Evolutionary conservation across 1,140 invertebrate species (phyloP), one percentile per base, ranked within the genome.

Genomic region (Cydia pomonella): DNA sequence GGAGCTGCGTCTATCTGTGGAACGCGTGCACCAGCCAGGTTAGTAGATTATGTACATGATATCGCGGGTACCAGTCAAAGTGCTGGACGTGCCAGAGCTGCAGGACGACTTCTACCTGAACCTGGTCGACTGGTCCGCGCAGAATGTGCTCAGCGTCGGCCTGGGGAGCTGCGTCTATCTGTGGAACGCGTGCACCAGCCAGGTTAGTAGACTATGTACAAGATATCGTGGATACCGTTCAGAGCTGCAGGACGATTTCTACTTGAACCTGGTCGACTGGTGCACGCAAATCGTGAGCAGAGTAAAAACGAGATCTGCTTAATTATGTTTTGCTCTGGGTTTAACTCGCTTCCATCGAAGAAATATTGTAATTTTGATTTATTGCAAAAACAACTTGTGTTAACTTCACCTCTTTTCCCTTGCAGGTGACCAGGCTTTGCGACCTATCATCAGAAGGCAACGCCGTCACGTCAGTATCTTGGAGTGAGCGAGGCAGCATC

Each of bases 21-120:
- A 99, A 98, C 83, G 99, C 99, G 0, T 99, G 98, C 87, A 99
- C 98, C 77, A 99, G 98, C 89, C 98, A 99, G 95, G 97, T 97
- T 74, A 81, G 88, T 85, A 21, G 1, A 75, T 76, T 66, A 73
- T 75, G 77, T 10, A 66, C 73, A 99, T 99, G 93, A 99, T 99
- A 80, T 98, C 98, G 0, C 95, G 98, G 87, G 98, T 99, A 87
- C 99, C 99, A 0, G 99, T 99, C 89, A 99, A 99, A 94, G 96
- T 95, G 83, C 94, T 99, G 13, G 99, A 99, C 92, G 99, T 99
- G 0, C 99, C 99, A 0, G 99, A 99, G 92, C 93, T 99, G 99
- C 93, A 99, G 29, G 99, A 99, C 93, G 99, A 99, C 92, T 99
- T 99, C 93, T 99, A 99, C 91, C 92, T 99, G 29, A 99, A 99